A percentile compares a stretch with the other conserved stretches of the same genome.
Evolutionary conservation across 2,113 vertebrate species (phyloP).

Genomic region (Platycercus adscitus): DNA sequence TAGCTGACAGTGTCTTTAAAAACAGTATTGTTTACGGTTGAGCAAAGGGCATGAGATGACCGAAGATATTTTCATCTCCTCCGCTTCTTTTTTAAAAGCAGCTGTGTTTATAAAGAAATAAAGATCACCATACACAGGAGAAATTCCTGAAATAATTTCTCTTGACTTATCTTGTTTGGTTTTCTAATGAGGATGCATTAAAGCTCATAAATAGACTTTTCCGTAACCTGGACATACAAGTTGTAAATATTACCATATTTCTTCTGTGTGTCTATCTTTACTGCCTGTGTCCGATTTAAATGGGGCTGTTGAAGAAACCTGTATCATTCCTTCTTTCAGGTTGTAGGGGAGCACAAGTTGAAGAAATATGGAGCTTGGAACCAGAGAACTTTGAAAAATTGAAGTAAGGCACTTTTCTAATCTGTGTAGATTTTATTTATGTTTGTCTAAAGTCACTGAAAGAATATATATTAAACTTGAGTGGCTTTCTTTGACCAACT

Average conservation of each 20-base stretch:
- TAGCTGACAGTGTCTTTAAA: not conserved
- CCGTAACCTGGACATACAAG: rapidly evolving
- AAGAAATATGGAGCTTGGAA: slow-evolving; percentile 99
- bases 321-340: slow-evolving; percentile 73
- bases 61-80: not conserved
- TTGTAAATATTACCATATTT: not conserved
- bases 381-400: slow-evolving; percentile 98
- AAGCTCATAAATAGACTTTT: not conserved
- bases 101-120: not conserved
- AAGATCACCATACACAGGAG: not conserved
- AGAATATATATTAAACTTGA: not conserved
- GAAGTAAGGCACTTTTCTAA: slow-evolving; percentile 80
- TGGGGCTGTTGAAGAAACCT: not conserved
- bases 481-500: not conserved
- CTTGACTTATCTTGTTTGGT: not conserved
- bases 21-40: not conserved
- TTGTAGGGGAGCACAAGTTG: slow-evolving; percentile 95
- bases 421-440: not conserved
- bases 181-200: not conserved
- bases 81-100: not conserved
- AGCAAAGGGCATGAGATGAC: not conserved
- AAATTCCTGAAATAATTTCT: not conserved
- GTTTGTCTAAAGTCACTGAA: not conserved
- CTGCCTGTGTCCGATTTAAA: rapidly evolving
- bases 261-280: not conserved